phyloP scores from a whole-genome alignment of 2,113 vertebrate genomes.

The Microcebus tavaratra region DNA sequence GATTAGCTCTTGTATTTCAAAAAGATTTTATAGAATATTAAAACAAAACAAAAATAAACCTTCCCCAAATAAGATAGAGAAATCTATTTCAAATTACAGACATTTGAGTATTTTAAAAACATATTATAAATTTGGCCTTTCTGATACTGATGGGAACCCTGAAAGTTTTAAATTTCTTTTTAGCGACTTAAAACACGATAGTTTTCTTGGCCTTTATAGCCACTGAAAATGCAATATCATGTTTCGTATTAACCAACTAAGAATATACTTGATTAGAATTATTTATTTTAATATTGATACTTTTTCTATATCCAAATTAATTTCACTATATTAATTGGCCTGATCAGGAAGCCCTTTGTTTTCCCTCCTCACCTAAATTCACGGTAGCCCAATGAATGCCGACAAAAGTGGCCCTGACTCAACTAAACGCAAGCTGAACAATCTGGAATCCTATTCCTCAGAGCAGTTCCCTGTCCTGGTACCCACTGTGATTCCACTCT shows the following conservation, averaged over 20 bases:
- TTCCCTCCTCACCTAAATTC: background rate
- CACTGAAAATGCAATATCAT: background rate
- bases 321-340: background rate
- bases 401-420: background rate
- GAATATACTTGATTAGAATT: background rate
- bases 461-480: background rate
- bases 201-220: background rate
- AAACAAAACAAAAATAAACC: constrained; percentile 62
- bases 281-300: background rate
- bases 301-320: background rate
- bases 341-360: background rate
- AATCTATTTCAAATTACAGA: constrained; percentile 1
- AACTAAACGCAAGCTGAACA: background rate
- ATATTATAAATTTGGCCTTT: constrained; percentile 1
- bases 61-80: background rate
- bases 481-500: background rate
- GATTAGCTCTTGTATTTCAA: constrained; percentile 1
- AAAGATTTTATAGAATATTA: background rate
- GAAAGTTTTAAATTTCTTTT: background rate
- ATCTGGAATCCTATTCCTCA: background rate
- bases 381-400: background rate
- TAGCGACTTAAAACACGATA: background rate
- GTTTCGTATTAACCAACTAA: background rate
- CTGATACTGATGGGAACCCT: background rate
- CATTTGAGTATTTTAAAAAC: constrained; percentile 32